Evolutionary conservation across 23 tunicate genomes (phyloP), one percentile per base, ranked within the genome.

Genomic region (Halocynthia aurantium): DNA sequence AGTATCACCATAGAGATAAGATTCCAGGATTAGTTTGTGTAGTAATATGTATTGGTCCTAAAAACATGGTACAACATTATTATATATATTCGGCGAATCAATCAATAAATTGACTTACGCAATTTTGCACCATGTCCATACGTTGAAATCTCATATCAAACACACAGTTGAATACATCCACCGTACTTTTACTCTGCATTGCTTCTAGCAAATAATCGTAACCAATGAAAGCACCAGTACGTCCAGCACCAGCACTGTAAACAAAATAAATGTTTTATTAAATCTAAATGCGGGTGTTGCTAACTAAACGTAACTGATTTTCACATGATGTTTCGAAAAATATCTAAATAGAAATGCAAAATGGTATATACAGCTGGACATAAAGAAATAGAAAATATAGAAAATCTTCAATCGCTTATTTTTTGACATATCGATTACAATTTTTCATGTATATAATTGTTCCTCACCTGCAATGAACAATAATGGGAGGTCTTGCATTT

Each of bases 401-500:
- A 31, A 31, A 31, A 1, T 31, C 44, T 31, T 31, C 44, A n/a
- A n/a, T n/a, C n/a, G n/a, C n/a, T n/a, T n/a, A n/a, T n/a, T n/a
- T n/a, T n/a, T n/a, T n/a, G n/a, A n/a, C n/a, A n/a, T n/a, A n/a
- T n/a, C n/a, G n/a, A n/a, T n/a, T n/a, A n/a, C n/a, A n/a, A n/a
- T n/a, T n/a, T n/a, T n/a, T n/a, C n/a, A n/a, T n/a, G n/a, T n/a
- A n/a, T n/a, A n/a, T n/a, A n/a, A n/a, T n/a, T 51, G 11, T 10
- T n/a, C 17, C 51, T 50, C 13, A 81, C 87, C 87, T 83, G 81
- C 87, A 76, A 31, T 83, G 87, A 7, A 83, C 81, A 17, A 83
- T 61, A 22, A 51, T 69, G 6, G 87, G 87, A 22, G 72, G 63
- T 6, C n/a, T 53, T 52, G 72, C 13, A 18, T 13, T 11, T 10